These are phyloP conservation scores for Echinops telfairi DNA, from an alignment of 2,113 vertebrate genomes.

Conservation along the genomic window DNA sequence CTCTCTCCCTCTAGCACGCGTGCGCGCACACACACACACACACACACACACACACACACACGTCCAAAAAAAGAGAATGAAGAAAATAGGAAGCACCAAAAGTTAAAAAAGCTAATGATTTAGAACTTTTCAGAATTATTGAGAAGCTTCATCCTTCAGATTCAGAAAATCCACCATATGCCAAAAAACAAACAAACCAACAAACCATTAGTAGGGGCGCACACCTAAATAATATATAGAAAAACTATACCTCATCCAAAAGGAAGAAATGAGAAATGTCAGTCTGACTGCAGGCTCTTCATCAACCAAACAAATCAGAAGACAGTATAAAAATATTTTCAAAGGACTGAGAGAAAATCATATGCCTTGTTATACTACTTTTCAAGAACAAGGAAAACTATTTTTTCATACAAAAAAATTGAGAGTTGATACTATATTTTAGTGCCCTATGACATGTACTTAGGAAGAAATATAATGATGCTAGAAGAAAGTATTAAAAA, in stretches of 20 bases:
- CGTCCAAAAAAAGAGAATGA: background rate
- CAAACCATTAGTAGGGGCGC: background rate
- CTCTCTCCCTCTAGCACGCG: too few species aligned
- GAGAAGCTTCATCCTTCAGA: background rate
- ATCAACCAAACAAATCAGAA: background rate
- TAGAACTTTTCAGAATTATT: background rate
- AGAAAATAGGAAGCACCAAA: background rate
- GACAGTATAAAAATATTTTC: background rate
- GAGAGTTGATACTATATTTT: background rate
- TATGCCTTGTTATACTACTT: background rate
- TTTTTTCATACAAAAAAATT: conserved; percentile 18
- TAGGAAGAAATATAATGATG: background rate
- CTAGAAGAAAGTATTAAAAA: background rate
- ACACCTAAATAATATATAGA: background rate
- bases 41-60: too few species aligned
- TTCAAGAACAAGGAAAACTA: background rate
- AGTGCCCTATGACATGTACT: background rate
- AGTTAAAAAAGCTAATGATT: background rate
- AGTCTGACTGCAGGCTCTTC: background rate
- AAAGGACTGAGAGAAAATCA: background rate
- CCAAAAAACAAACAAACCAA: background rate
- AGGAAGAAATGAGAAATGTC: background rate
- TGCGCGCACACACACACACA: too few species aligned
- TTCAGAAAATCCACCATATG: background rate
- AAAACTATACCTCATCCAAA: background rate